Evolutionary conservation across 2,797 vertebrate genomes (phyloP).

Genomic region (Acrossocheilus wenchowensis): DNA sequence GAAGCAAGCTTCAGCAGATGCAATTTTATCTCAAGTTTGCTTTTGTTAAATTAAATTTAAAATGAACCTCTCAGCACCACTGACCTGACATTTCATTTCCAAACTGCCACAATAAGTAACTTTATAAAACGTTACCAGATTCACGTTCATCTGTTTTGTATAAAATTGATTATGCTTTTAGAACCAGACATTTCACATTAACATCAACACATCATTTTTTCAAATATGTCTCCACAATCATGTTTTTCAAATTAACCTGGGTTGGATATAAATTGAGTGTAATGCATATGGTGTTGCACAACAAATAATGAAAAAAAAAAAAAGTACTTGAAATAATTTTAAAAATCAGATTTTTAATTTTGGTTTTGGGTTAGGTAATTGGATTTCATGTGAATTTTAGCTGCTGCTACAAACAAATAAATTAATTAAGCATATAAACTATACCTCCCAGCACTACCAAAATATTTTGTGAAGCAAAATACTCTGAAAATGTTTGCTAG

Average conservation of each 20-base stretch:
- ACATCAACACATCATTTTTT: not conserved
- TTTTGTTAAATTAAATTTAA: too few relatives aligned
- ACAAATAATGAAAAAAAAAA: not conserved
- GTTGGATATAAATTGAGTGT: not conserved
- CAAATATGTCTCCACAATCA: not conserved
- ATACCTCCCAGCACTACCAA: not conserved
- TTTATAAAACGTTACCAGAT: too few relatives aligned
- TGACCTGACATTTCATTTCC: not conserved
- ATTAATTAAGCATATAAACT: too few relatives aligned
- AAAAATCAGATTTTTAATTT: not conserved
- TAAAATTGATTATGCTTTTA: not conserved
- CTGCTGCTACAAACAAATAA: too few relatives aligned
- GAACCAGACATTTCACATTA: not conserved
- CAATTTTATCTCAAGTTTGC: too few relatives aligned
- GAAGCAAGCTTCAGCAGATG: not conserved
- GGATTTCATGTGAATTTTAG: not conserved
- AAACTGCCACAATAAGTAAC: not conserved
- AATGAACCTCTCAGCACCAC: not conserved
- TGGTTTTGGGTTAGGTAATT: not conserved
- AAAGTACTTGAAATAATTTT: too few relatives aligned
- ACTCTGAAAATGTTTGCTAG: not conserved
- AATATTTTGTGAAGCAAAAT: not conserved
- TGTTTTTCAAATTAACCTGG: not conserved
- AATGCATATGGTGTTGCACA: not conserved
- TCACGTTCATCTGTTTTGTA: not conserved